phyloP scores from a whole-genome alignment of 2,113 vertebrate genomes.

The Tragelaphus buxtoni region DNA sequence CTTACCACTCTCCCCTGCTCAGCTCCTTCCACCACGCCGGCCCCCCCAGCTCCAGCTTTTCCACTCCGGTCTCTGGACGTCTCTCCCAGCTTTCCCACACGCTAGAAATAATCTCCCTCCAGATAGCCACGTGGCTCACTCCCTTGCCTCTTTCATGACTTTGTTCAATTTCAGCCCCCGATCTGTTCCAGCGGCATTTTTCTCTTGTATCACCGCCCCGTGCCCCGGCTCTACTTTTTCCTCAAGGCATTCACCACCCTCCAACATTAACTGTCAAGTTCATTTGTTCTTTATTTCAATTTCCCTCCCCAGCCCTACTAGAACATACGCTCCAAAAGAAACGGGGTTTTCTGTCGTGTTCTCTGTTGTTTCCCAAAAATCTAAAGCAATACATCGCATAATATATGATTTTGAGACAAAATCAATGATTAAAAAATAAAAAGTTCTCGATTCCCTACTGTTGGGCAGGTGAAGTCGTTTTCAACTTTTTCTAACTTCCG shows the following conservation, averaged over 20 bases:
- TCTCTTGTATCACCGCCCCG: accelerated
- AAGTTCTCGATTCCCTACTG: neutral
- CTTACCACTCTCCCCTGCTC: neutral
- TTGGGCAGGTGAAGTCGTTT: neutral
- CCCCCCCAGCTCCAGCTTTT: neutral
- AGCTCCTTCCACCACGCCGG: neutral
- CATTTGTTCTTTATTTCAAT: neutral
- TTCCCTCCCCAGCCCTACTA: neutral
- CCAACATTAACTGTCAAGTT: neutral
- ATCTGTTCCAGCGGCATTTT: neutral
- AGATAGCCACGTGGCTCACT: neutral
- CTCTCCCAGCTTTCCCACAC: neutral
- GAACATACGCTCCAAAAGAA: neutral
- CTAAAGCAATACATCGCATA: neutral
- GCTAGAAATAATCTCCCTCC: neutral
- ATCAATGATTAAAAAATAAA: neutral
- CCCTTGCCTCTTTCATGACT: neutral
- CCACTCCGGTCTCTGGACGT: neutral
- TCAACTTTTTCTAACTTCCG: neutral
- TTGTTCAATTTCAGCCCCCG: neutral
- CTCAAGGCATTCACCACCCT: neutral
- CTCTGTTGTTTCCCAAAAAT: neutral
- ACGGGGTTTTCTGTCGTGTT: neutral
- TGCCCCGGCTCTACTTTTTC: accelerated
- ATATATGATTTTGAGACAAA: neutral